Conservation (phyloP, 2,113 vertebrate species). For the Protobothrops mucrosquamatus region DNA sequence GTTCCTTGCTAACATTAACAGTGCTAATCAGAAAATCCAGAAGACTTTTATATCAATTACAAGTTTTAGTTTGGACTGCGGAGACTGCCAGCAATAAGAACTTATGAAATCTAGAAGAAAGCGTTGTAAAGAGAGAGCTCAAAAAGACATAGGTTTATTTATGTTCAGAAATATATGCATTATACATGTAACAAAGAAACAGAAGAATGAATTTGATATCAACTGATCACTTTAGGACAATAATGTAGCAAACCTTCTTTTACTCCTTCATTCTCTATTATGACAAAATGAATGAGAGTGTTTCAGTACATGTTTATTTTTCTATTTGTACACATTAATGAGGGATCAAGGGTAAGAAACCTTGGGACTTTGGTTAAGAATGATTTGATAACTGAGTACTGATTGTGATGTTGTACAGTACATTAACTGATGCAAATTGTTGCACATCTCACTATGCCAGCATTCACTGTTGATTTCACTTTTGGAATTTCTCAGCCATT, state of each 20-base stretch:
- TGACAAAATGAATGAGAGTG: neutral
- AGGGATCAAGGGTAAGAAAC: neutral
- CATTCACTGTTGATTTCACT: neutral
- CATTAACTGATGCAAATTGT: neutral
- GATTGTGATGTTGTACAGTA: neutral
- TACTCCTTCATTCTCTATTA: neutral
- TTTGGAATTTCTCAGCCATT: neutral
- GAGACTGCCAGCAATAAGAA: constrained; percentile 52
- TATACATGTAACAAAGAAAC: neutral
- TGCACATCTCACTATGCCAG: neutral
- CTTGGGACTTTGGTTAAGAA: neutral
- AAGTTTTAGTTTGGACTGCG: constrained; percentile 54
- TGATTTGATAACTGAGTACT: neutral
- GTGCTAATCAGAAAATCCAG: constrained; percentile 72
- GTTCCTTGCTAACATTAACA: constrained; percentile 63
- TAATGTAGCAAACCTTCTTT: neutral
- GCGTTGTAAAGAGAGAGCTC: neutral
- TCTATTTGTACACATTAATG: neutral
- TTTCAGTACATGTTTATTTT: neutral
- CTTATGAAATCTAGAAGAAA: constrained; percentile 53
- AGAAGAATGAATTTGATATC: neutral
- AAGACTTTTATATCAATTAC: constrained; percentile 70
- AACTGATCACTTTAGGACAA: neutral
- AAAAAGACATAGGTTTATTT: neutral
- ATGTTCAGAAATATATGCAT: neutral